These are phyloP conservation scores for Pardosa pseudoannulata DNA, from an alignment of 2,888 invertebrate species.

Conservation along the genomic window DNA sequence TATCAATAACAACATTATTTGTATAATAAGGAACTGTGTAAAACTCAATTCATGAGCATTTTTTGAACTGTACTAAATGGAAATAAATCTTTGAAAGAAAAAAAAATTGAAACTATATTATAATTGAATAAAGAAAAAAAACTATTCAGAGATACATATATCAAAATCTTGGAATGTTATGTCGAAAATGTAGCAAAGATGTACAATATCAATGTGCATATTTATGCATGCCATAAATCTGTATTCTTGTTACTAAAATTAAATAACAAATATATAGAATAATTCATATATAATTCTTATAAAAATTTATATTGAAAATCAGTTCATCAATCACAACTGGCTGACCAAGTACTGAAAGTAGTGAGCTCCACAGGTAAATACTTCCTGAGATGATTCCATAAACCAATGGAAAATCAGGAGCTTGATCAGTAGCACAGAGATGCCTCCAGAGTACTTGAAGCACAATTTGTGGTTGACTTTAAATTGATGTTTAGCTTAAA, in stretches of 20 bases:
- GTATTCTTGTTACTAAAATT: conserved; percentile 59
- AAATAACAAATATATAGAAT: conserved; percentile 71
- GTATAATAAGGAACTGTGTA: too few relatives aligned
- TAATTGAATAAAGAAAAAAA: background rate
- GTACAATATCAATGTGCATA: conserved; percentile 25
- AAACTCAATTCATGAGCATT: too few relatives aligned
- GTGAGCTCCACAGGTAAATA: background rate
- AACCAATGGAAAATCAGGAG: conserved; percentile 8
- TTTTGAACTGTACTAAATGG: too few relatives aligned
- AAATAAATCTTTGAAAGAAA: too few relatives aligned
- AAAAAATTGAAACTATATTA: too few relatives aligned
- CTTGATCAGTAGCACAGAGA: background rate
- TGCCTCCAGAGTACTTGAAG: conserved; percentile 18
- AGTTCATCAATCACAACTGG: conserved; percentile 41
- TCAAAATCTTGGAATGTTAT: conserved; percentile 29
- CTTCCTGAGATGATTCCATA: background rate
- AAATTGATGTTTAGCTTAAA: background rate
- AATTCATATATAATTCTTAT: conserved; percentile 69
- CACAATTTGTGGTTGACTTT: conserved; percentile 14
- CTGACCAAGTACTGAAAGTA: conserved; percentile 20
- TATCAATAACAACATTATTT: too few relatives aligned
- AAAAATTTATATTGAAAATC: conserved; percentile 65
- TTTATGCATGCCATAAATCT: conserved; percentile 32
- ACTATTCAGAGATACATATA: background rate
- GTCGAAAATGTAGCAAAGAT: conserved; percentile 20